A percentile compares a stretch with the other conserved stretches of the same genome.
phyloP scores from a whole-genome alignment of 2,888 invertebrate species.

The Ornithoptera alexandrae region DNA sequence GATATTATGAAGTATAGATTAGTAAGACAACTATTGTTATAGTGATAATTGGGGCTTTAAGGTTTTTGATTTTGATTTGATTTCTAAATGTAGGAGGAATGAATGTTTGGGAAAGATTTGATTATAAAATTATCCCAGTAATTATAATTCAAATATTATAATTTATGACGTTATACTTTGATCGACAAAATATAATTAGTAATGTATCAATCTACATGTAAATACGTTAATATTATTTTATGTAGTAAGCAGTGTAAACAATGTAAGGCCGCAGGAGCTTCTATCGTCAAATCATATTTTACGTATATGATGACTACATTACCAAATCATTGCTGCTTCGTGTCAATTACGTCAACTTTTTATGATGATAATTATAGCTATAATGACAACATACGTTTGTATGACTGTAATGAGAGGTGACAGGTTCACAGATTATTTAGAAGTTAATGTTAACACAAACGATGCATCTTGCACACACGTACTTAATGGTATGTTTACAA shows the following conservation, averaged over 20 bases:
- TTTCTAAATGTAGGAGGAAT: constrained; percentile 4
- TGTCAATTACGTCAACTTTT: constrained; percentile 5
- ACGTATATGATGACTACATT: not conserved
- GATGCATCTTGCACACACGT: not conserved
- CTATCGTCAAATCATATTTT: not conserved
- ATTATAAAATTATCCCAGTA: not conserved
- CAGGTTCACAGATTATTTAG: not conserved
- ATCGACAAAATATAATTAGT: not conserved
- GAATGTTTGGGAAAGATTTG: not conserved
- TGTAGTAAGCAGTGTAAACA: not conserved
- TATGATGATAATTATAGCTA: not conserved
- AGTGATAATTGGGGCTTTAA: not conserved
- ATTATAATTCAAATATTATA: too few species aligned
- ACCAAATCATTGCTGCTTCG: not conserved
- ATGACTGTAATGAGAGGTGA: not conserved
- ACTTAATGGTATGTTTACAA: not conserved
- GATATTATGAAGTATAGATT: constrained; percentile 15
- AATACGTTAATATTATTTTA: not conserved
- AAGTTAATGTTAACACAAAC: not conserved
- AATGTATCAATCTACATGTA: not conserved
- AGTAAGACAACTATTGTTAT: constrained; percentile 12
- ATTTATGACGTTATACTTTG: too few species aligned
- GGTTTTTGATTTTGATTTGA: not conserved
- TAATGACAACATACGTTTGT: not conserved
- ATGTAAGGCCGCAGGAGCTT: not conserved